phyloP scores from a whole-genome alignment of 2,113 vertebrate genomes.

The Fukomys damarensis region DNA sequence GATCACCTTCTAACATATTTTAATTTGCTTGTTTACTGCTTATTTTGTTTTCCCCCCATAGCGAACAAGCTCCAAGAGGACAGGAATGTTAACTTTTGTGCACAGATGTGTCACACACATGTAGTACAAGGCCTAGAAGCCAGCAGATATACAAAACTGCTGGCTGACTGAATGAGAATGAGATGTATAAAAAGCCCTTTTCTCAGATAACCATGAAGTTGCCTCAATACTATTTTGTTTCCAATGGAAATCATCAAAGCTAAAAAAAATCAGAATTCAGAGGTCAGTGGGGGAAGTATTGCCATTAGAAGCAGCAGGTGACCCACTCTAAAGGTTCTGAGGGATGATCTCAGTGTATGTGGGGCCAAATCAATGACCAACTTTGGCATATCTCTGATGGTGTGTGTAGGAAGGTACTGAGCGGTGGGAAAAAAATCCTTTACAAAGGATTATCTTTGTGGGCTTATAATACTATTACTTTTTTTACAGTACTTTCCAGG shows the following conservation, averaged over 20 bases:
- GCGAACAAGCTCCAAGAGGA: background rate
- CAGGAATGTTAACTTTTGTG: background rate
- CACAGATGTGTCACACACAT: background rate
- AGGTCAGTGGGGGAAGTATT: background rate
- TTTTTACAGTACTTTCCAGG: background rate
- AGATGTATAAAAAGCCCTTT: background rate
- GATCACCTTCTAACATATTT: background rate
- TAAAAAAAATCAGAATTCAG: slow-evolving; percentile 3
- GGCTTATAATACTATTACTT: background rate
- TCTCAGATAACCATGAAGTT: background rate
- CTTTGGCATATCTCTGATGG: background rate
- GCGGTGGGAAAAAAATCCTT: background rate
- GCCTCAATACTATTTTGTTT: slow-evolving; percentile 4
- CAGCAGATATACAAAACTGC: background rate
- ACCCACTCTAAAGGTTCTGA: background rate
- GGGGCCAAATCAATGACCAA: background rate
- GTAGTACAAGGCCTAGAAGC: background rate
- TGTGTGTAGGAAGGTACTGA: background rate
- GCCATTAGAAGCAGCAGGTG: background rate
- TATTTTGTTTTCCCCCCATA: background rate
- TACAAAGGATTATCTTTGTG: background rate
- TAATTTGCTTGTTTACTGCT: background rate
- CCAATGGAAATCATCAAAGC: slow-evolving; percentile 18
- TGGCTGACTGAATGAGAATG: background rate
- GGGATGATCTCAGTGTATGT: background rate